Evolutionary conservation across 35 echinoderm and acorn worm species (phyloP), one percentile per base, ranked within the genome.

Genomic region (Apostichopus parvimensis): DNA sequence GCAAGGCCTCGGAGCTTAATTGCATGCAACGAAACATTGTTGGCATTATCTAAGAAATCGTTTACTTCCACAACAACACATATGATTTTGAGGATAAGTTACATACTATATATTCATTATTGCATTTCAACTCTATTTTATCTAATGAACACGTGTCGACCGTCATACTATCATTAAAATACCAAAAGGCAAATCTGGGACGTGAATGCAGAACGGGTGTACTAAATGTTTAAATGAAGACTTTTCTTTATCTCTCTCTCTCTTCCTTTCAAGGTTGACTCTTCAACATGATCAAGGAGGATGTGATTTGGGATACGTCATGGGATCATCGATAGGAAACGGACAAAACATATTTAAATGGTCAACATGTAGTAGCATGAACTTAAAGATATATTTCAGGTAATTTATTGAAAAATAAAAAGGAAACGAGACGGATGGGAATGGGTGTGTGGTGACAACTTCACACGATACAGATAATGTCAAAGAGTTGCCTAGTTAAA

Each of bases 311-410:
- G 86, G 86, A 8, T 88, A 59, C 59, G 86, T 88, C 55, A 88
- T 88, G 86, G 86, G 86, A 20, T 22, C 86, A 8, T 68, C 17
- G 59, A 53, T 88, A 24, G 0, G 17, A 0, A 62, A 65, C 59
- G 86, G 86, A 18, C 59, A 22, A 73, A 88, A 65, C 15, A 88
- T 88, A 52, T 88, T 88, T 60, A 65, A 88, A 73, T 88, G 86
- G 86, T 88, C 86, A 15, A 22, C 58, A 61, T 88, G 86, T 62
- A 88, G 86, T 25, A 71, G 86, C 18, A 70, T 88, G 22, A 88
- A 88, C 57, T 20, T 88, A 7, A 88, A 68, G 59, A 4, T 14
- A 9, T 88, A 88, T 68, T 53, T 88, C 58, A 64, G 86, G 86
- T 88, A 88, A 59, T n/a, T 23, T 86, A 56, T 57, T 86, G 34